These are phyloP conservation scores for Gorsachius magnificus DNA, from an alignment of 2,797 vertebrate species.

Conservation along the genomic window DNA sequence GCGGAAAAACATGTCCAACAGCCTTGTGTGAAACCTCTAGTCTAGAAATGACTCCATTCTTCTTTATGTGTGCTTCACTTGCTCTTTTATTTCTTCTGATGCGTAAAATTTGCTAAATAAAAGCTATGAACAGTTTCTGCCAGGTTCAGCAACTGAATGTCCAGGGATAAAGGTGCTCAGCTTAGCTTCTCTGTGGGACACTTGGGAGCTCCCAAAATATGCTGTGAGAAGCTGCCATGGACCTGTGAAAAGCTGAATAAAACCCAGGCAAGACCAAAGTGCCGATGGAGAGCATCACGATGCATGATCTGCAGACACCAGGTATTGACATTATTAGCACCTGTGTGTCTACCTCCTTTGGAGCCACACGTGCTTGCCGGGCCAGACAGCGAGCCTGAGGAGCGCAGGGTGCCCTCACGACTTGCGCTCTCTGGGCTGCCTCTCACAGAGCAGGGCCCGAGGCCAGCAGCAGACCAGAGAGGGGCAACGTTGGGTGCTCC, in stretches of 20 bases:
- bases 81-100: slow-evolving; percentile 10
- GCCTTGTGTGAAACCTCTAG: not conserved
- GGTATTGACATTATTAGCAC: not conserved
- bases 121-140: not conserved
- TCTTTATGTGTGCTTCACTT: not conserved
- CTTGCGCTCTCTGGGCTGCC: not conserved
- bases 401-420: accelerated
- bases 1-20: not conserved
- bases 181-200: not conserved
- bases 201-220: not conserved
- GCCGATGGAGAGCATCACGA: not conserved
- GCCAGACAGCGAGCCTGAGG: not conserved
- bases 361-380: not conserved
- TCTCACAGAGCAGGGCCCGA: not conserved
- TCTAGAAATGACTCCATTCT: not conserved
- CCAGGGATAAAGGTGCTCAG: not conserved
- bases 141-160: not conserved
- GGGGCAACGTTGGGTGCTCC: not conserved
- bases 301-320: not conserved
- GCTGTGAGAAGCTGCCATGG: not conserved
- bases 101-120: not conserved
- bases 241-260: not conserved
- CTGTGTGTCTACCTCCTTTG: not conserved
- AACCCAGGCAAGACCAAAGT: not conserved
- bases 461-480: not conserved